Conservation (phyloP, 2,888 invertebrate species). For the Sinopyrophorus schimmeli region DNA sequence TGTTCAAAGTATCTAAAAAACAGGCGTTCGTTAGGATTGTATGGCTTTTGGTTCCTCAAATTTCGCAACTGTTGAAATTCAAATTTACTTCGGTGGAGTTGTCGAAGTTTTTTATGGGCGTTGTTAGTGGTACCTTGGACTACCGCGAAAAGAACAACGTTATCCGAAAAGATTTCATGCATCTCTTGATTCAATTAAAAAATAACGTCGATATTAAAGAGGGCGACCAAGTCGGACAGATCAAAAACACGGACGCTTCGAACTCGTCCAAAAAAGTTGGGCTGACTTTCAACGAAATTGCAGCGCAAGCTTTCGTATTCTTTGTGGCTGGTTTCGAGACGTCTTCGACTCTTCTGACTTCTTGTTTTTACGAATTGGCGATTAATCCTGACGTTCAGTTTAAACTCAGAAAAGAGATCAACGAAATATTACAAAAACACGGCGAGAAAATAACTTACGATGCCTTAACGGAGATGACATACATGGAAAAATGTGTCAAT, state of each 20-base stretch:
- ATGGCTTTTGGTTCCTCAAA: conserved; percentile 28
- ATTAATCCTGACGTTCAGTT: conserved; percentile 49
- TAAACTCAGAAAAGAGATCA: conserved; percentile 46
- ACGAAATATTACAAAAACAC: conserved; percentile 37
- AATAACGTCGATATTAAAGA: conserved; percentile 32
- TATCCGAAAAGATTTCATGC: conserved; percentile 59
- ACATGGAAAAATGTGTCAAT: conserved; percentile 48
- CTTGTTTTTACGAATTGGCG: conserved; percentile 58
- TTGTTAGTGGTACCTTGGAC: conserved; percentile 53
- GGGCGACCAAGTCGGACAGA: background rate
- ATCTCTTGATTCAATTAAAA: conserved; percentile 50
- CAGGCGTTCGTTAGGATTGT: conserved; percentile 16
- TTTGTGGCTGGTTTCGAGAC: conserved; percentile 55
- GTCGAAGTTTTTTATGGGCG: conserved; percentile 53
- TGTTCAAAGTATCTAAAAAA: conserved; percentile 10
- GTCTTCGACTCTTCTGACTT: conserved; percentile 54
- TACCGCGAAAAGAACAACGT: conserved; percentile 54
- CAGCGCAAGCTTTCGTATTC: conserved; percentile 51
- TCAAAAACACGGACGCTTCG: background rate
- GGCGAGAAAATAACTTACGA: conserved; percentile 48
- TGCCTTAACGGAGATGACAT: conserved; percentile 47
- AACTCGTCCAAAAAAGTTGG: conserved; percentile 6
- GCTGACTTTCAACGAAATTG: conserved; percentile 20
- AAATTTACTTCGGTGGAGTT: conserved; percentile 10
- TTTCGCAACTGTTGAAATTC: conserved; percentile 36